A percentile compares a stretch with the other conserved stretches of the same genome.
Conservation (phyloP, 2,113 vertebrate genomes). For the Poicephalus meyeri region DNA sequence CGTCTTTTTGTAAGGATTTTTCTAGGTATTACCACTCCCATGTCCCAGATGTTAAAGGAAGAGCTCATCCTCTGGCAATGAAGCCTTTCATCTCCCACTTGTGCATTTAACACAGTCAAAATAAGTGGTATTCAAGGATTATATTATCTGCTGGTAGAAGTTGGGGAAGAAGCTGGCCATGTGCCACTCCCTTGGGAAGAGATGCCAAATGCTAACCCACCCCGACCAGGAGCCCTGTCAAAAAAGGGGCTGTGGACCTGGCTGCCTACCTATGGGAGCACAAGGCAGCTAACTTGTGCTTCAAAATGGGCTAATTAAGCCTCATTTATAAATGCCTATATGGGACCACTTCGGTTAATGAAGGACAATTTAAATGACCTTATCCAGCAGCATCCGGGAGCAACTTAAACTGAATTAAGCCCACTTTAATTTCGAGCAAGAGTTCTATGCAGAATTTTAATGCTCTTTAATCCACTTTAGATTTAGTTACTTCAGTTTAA, state of each 20-base stretch:
- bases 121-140: background rate
- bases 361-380: slow-evolving; percentile 19
- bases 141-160: background rate
- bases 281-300: background rate
- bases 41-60: background rate
- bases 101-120: background rate
- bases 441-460: slow-evolving; percentile 22
- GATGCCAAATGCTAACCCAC: background rate
- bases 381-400: slow-evolving; percentile 35
- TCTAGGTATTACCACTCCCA: background rate
- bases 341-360: slow-evolving; percentile 41
- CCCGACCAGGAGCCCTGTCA: background rate
- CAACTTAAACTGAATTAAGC: slow-evolving; percentile 39
- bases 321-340: background rate
- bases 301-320: slow-evolving; percentile 22
- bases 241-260: background rate
- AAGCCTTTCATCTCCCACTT: background rate
- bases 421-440: background rate
- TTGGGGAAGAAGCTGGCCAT: background rate
- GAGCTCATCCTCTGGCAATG: background rate
- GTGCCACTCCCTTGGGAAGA: background rate
- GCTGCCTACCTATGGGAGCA: background rate
- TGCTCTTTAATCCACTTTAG: background rate
- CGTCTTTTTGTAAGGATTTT: slow-evolving; percentile 26
- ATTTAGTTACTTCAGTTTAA: background rate